Evolutionary conservation across 2,797 vertebrate species (phyloP), one percentile per base, ranked within the genome.

Genomic region (Amniataba percoides): DNA sequence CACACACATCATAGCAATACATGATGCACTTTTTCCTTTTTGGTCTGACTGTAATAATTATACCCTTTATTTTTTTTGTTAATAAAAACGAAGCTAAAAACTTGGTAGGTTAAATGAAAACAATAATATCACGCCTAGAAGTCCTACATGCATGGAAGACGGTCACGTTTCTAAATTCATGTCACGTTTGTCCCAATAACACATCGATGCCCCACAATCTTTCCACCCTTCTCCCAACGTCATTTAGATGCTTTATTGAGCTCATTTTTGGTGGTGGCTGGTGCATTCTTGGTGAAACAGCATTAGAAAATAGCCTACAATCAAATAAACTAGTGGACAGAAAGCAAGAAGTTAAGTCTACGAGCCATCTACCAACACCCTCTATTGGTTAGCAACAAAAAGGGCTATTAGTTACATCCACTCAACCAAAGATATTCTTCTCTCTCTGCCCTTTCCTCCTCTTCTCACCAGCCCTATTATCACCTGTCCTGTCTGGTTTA

Each of bases 71-170:
- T 81, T 72, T 72, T 80, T 87, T 78, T 83, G 77, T 89, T 80
- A 87, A 83, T 90, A 87, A 89, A 93, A 91, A 86, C 81, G 49
- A 89, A 90, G 86, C 87, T 89, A 91, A 92, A 92, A 94, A 93
- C 86, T 80, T 34, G 71, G 80, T 89, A 89, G 82, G 91, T 86
- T 89, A 92, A 91, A 92, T 92, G 88, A 94, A 94, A 92, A 89
- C 84, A 83, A 91, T 80, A 82, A 75, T 84, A 91, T 89, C 88
- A 95, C 92, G 92, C 90, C 91, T 94, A 94, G 86, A 94, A 94
- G 93, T 93, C 87, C 90, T 93, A 95, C 95, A 96, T 95, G 95
- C 95, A 95, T 94, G 95, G 94, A 96, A 95, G 95, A 95, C 94
- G 74, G 91, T 94, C 90, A 94, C 94, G 85, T 92, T 91, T 93